These are phyloP conservation scores for Hycleus cichorii DNA, from an alignment of 1,140 invertebrate genomes.

Conservation along the genomic window DNA sequence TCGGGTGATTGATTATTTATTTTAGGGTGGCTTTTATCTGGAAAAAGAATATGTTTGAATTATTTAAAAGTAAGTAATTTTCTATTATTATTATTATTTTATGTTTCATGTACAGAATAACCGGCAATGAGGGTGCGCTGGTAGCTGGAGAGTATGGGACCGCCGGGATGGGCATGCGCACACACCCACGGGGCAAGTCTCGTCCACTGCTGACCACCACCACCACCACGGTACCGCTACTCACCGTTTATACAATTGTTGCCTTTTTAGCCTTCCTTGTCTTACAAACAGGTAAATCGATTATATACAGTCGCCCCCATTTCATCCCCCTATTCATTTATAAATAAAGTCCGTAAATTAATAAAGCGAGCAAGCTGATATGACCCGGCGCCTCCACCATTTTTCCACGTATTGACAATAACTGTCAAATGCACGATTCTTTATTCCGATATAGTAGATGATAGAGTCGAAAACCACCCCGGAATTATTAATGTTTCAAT, in stretches of 20 bases:
- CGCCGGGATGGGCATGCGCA: constrained; percentile 73
- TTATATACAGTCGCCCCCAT: background rate
- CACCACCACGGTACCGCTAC: constrained; percentile 38
- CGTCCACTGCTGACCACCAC: constrained; percentile 53
- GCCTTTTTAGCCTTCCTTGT: constrained; percentile 20
- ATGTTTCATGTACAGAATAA: constrained; percentile 49
- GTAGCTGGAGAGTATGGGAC: constrained; percentile 65
- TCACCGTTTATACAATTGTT: constrained; percentile 16
- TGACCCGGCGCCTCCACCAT: no score
- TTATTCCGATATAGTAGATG: no score
- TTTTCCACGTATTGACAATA: no score
- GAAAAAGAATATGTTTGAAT: no score
- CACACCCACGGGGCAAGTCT: constrained; percentile 54
- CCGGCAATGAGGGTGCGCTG: constrained; percentile 61
- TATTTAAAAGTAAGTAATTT: background rate
- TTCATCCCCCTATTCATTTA: no score
- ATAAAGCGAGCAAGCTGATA: no score
- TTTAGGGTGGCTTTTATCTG: no score
- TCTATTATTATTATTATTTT: background rate
- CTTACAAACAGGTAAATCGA: constrained; percentile 22
- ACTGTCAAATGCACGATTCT: no score
- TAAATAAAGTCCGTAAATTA: no score
- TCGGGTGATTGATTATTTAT: no score
- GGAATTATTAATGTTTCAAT: no score
- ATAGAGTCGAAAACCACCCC: no score